A percentile compares a stretch with the other conserved stretches of the same genome.
Conservation (phyloP, 2,888 invertebrate species). For the Amphipyra tragopoginis region DNA sequence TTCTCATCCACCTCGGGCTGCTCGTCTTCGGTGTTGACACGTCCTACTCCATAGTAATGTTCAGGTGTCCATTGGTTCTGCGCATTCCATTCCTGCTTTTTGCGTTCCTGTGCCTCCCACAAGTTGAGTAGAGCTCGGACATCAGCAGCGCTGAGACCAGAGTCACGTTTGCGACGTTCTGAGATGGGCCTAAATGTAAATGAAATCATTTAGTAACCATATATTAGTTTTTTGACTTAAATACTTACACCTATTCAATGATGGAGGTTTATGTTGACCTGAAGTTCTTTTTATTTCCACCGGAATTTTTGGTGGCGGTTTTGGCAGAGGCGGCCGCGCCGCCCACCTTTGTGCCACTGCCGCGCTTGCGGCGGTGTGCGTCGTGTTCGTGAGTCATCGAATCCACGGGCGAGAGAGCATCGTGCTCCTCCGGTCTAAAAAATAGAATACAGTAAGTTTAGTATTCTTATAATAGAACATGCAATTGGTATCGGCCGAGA, state of each 20-base stretch:
- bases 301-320: conserved; percentile 84
- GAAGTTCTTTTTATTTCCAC: conserved; percentile 86
- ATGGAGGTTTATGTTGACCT: conserved; percentile 73
- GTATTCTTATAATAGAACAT: conserved; percentile 36
- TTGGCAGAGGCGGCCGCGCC: conserved; percentile 86
- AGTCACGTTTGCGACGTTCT: conserved; percentile 90
- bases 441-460: conserved; percentile 31
- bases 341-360: conserved; percentile 83
- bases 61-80: conserved; percentile 80
- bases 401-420: conserved; percentile 77
- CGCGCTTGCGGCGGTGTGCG: conserved; percentile 80
- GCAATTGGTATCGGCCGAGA: conserved; percentile 14
- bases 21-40: conserved; percentile 83
- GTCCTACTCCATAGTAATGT: conserved; percentile 76
- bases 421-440: conserved; percentile 77
- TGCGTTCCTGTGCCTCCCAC: conserved; percentile 90
- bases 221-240: conserved; percentile 34
- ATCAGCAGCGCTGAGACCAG: conserved; percentile 91
- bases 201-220: conserved; percentile 51
- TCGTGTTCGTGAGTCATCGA: conserved; percentile 76
- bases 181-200: conserved; percentile 77
- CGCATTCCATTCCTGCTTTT: conserved; percentile 86
- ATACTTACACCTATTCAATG: conserved; percentile 52
- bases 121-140: conserved; percentile 90
- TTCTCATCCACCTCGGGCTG: conserved; percentile 87